Percentiles rank a stretch among this genome's conserved stretches.
Evolutionary conservation across 2,797 vertebrate species (phyloP).

Genomic region (Luscinia luscinia): DNA sequence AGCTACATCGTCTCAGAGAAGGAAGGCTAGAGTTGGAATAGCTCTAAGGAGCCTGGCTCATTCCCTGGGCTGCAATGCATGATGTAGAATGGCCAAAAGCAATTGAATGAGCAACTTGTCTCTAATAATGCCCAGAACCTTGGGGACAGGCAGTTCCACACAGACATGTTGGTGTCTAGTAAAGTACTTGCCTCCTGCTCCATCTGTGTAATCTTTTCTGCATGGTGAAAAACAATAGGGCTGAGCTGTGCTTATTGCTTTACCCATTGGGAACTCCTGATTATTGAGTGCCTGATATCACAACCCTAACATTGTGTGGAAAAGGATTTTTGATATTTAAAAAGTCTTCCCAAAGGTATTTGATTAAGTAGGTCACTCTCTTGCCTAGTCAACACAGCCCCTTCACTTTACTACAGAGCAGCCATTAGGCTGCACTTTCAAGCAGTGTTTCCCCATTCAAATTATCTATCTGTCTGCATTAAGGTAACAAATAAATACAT

Average conservation of each 20-base stretch:
- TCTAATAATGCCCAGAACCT: neutral
- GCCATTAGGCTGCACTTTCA: neutral
- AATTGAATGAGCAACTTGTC: neutral
- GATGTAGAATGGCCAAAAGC: neutral
- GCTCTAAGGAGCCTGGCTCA: neutral
- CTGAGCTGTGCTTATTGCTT: neutral
- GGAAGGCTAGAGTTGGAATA: neutral
- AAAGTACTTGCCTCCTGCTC: neutral
- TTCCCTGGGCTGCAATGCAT: neutral
- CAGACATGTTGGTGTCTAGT: rapidly evolving
- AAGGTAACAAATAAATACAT: neutral
- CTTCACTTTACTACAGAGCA: neutral
- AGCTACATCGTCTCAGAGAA: neutral
- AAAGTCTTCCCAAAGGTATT: neutral
- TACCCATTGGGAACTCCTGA: neutral
- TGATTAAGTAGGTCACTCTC: neutral
- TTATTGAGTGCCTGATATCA: neutral
- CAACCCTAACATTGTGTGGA: neutral
- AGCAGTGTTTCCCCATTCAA: neutral
- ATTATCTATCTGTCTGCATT: neutral
- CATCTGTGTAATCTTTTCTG: neutral
- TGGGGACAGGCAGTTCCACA: neutral
- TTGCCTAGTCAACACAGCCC: neutral
- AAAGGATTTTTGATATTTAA: neutral
- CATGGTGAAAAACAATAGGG: neutral